Evolutionary conservation across 2,888 invertebrate genomes (phyloP), one percentile per base, ranked within the genome.

Genomic region (Spodoptera littoralis): DNA sequence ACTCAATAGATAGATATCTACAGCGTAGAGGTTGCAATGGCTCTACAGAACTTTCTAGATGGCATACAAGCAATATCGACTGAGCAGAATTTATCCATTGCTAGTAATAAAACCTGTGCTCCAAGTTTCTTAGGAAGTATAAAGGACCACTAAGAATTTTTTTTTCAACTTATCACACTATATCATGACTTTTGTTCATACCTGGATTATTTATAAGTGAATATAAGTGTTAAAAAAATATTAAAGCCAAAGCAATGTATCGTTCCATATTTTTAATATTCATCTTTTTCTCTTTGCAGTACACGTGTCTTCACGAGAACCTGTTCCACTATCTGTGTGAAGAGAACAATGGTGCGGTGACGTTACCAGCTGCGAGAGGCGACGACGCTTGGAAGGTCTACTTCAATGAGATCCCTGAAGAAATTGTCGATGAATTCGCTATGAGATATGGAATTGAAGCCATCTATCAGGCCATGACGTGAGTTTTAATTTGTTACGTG

Each of bases 381-480:
- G 99, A 99, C 84, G 99, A 99, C 84, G 99, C 99, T 0, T 99
- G 99, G 99, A 99, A 99, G 92, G 96, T 99, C 36, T 99, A 99
- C 95, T 99, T 99, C 92, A 99, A 99, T 86, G 99, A 99, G 82
- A 98, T 98, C 47, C 98, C 99, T 1, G 99, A 99, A 88, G 99
- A 99, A 89, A 98, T 99, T 56, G 99, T 99, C 0, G 99, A 99
- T 87, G 99, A 99, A 91, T 99, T 99, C 92, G 99, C 99, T 3
- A 99, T 99, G 99, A 96, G 99, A 95, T 99, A 99, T 91, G 99
- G 99, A 65, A 99, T 99, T 81, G 99, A 99, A 93, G 98, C 98
- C 73, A 99, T 99, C 80, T 99, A 99, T 94, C 99, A 99, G 94
- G 99, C 99, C 58, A 99, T 99, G 99, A 99, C 99, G 98, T 98